Evolutionary conservation across 2,113 vertebrate species (phyloP), one percentile per base, ranked within the genome.

Genomic region (Donacobius atricapilla): DNA sequence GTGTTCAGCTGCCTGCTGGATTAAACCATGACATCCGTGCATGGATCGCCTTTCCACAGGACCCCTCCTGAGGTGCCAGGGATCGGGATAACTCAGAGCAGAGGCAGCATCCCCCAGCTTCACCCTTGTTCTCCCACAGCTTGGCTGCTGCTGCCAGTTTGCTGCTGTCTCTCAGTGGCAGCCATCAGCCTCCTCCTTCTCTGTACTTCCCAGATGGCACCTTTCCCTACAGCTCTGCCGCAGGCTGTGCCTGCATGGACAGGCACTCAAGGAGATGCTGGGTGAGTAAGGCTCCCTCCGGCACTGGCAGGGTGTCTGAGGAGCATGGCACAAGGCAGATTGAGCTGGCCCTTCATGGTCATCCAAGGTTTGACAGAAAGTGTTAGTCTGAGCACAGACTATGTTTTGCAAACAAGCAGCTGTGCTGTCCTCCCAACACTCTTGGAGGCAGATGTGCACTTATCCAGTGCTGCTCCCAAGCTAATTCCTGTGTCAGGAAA

Each of bases 101-200:
- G 37, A 61, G 56, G 37, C 0, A 0, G 19, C 14, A 64, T 2
- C 28, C 20, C 7, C 3, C 12, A n/a, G 2, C 7, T 64, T 89
- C 3, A 16, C 47, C 28, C 28, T 63, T 19, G 5, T 37, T 25
- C 7, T 51, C 31, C 9, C 16, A 8, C 15, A 51, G 50, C 21
- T 37, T 1, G 1, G 50, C 68, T 65, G n/a, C 68, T 68, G 20
- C 64, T 48, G 20, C 50, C 17, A 7, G 0, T 91, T 83, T 91
- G 33, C 68, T 51, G 47, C 42, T 50, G 37, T 75, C 7, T 75
- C 75, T 45, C 51, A 19, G 37, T 3, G 50, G 50, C 68, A 85
- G n/a, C 42, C 1, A 5, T 31, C 44, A 93, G 57, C 33, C 7
- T 64, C 14, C n/a, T 72, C 27, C 61, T 51, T 7, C 45, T 12